Conservation (phyloP, 2,888 invertebrate genomes). For the Panopea generosa region DNA sequence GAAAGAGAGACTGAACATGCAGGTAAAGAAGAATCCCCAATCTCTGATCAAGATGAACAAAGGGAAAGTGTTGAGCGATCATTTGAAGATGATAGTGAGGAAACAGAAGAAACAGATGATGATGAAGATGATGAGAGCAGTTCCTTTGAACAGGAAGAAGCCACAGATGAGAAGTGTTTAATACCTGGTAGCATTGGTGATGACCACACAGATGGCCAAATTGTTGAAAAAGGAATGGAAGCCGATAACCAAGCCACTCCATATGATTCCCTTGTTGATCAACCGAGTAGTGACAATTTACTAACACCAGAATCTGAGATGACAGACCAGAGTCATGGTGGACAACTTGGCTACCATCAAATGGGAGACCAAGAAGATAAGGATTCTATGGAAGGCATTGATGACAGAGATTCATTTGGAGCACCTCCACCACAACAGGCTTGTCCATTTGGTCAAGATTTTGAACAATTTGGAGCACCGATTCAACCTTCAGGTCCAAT, state of each 20-base stretch:
- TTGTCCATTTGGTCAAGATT: constrained; percentile 37
- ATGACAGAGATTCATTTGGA: constrained; percentile 39
- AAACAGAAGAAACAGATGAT: constrained; percentile 40
- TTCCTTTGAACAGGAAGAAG: constrained; percentile 62
- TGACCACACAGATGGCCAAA: constrained; percentile 25
- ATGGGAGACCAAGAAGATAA: constrained; percentile 61
- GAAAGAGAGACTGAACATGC: constrained; percentile 44
- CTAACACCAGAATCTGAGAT: constrained; percentile 55
- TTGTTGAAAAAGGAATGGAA: constrained; percentile 40
- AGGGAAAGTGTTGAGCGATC: constrained; percentile 53
- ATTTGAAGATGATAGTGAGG: constrained; percentile 54
- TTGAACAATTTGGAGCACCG: constrained; percentile 45
- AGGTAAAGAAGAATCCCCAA: constrained; percentile 24
- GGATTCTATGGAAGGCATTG: constrained; percentile 54
- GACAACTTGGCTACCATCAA: constrained; percentile 58
- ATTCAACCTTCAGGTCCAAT: constrained; percentile 28
- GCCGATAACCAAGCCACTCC: constrained; percentile 40
- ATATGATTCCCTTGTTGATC: constrained; percentile 47
- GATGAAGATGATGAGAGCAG: constrained; percentile 72
- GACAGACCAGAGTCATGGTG: constrained; percentile 58
- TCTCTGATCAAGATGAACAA: constrained; percentile 22
- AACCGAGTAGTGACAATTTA: constrained; percentile 43
- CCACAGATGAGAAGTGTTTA: constrained; percentile 68
- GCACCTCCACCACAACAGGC: constrained; percentile 23
- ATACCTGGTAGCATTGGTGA: constrained; percentile 50